These are phyloP conservation scores for Mactromeris polynyma DNA, from an alignment of 2,888 invertebrate species.

Conservation along the genomic window DNA sequence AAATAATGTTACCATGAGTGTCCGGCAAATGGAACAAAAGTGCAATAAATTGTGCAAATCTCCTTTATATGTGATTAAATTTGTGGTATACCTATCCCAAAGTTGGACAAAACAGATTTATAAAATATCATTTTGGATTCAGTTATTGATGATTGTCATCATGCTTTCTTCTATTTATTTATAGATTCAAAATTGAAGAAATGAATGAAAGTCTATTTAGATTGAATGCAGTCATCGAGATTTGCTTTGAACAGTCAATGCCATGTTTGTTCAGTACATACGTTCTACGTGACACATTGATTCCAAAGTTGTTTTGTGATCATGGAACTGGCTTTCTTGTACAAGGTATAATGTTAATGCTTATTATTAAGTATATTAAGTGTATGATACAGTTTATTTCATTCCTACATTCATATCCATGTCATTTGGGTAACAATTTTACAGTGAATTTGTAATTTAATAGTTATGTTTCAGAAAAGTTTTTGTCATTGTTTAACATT, in stretches of 20 bases:
- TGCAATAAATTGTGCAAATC: too few relatives aligned
- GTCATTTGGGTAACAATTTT: background rate
- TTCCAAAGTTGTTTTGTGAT: conserved; percentile 60
- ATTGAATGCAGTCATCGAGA: conserved; percentile 33
- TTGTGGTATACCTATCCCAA: background rate
- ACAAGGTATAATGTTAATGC: conserved; percentile 47
- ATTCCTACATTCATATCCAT: background rate
- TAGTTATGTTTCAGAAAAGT: too few relatives aligned
- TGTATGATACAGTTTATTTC: background rate
- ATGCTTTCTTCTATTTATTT: conserved; percentile 33
- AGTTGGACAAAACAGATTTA: conserved; percentile 2
- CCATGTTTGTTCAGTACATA: conserved; percentile 42
- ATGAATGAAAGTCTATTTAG: background rate
- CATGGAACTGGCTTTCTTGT: conserved; percentile 62
- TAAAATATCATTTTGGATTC: background rate
- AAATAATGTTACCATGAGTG: too few relatives aligned
- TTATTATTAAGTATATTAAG: background rate
- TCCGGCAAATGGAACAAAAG: too few relatives aligned
- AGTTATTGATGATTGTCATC: conserved; percentile 23
- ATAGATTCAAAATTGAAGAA: conserved; percentile 36
- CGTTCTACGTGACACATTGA: conserved; percentile 53
- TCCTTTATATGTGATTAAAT: background rate
- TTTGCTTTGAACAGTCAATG: conserved; percentile 54
- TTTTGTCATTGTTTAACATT: too few relatives aligned
- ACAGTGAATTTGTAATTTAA: too few relatives aligned